These are phyloP conservation scores for Lepidothrix coronata DNA, from an alignment of 2,113 vertebrate genomes.

Conservation along the genomic window DNA sequence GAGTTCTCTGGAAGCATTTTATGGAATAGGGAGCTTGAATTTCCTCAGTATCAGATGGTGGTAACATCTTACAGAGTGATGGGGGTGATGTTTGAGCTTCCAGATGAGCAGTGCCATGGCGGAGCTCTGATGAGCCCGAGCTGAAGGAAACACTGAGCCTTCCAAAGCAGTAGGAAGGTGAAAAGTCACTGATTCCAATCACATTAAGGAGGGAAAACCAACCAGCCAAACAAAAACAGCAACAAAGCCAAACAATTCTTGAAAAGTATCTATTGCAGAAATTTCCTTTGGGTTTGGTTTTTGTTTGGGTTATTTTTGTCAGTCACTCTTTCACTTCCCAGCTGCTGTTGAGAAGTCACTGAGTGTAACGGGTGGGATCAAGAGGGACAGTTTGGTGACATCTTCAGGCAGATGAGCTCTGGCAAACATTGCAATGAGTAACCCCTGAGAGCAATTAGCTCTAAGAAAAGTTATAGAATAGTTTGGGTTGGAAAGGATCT, in stretches of 20 bases:
- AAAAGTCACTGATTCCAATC: not conserved
- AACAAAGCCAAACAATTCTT: not conserved
- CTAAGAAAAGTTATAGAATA: not conserved
- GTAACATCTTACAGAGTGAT: not conserved
- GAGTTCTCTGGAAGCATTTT: not conserved
- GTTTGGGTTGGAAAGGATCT: not conserved
- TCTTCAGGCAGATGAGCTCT: not conserved
- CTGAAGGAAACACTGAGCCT: not conserved
- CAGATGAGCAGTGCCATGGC: not conserved
- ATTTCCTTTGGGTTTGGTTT: not conserved
- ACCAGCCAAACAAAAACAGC: not conserved
- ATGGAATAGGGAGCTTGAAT: not conserved
- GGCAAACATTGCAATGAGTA: not conserved
- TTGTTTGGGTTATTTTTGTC: not conserved
- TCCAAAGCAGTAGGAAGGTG: not conserved
- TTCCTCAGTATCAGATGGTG: not conserved
- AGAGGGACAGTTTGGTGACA: not conserved
- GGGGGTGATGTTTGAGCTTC: not conserved
- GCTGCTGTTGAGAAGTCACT: not conserved
- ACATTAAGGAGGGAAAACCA: not conserved
- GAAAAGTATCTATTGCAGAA: not conserved
- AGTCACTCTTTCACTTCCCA: not conserved
- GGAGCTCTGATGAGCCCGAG: not conserved
- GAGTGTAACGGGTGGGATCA: not conserved
- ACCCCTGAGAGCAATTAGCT: not conserved